Evolutionary conservation across 2,113 vertebrate genomes (phyloP), one percentile per base, ranked within the genome.

Genomic region (Riparia riparia): DNA sequence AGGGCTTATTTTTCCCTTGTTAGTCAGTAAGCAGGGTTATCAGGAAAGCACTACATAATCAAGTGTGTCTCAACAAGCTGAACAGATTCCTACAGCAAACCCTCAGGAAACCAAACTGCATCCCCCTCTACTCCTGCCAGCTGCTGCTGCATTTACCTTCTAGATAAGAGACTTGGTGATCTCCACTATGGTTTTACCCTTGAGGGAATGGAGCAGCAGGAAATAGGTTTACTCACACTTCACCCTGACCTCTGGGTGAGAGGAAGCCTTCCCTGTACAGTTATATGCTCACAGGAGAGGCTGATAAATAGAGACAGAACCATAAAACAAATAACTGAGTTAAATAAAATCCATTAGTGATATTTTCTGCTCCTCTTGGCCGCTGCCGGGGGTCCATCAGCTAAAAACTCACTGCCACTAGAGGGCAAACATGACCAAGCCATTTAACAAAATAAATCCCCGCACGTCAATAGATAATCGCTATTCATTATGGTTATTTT

Each of bases 401-500:
- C 28, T 22, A 25, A 58, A 61, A 91, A 69, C 15, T 49, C 31
- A 4, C 17, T 80, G 82, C 91, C 96, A 53, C 91, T 71, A 94
- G 95, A 94, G 95, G 93, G 84, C 82, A 94, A 94, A 95, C 31
- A 42, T 64, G 71, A 25, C 74, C 60, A 45, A 88, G 51, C 7
- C 81, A 58, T 77, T 74, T 28, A 71, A 31, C 41, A 45, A 82
- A 84, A 71, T 8, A 32, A 71, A 32, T 26, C 14, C 15, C n/a
- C 22, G 17, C 14, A 7, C 6, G 4, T 37, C 56, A 45, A 64
- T 18, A 31, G 2, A 19, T 12, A 44, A 79, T n/a, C 37, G 12
- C 13, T 31, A 47, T 58, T 72, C 89, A 82, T 77, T 72, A 50
- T 2, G 29, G 29, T 6, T 71, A 20, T 29, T 70, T 14, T 21